phyloP scores from a whole-genome alignment of 2,797 vertebrate species.

The Lepidocolaptes lacrymiger region DNA sequence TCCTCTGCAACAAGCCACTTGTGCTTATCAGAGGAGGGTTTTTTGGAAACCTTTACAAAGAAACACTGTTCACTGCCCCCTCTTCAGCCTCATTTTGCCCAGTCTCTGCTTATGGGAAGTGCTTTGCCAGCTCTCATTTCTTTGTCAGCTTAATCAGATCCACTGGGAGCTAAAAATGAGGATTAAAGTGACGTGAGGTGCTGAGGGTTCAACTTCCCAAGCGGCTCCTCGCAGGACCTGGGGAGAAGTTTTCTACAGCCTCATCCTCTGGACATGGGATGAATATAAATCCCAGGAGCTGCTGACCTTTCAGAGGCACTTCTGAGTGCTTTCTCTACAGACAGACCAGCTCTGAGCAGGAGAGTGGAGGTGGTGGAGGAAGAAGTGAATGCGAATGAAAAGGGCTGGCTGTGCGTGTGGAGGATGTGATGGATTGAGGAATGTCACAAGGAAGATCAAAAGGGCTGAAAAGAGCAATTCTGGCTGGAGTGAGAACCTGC shows the following conservation, averaged over 20 bases:
- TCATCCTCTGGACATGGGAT: neutral
- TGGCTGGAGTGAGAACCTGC: neutral
- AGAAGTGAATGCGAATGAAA: neutral
- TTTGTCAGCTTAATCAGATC: constrained; percentile 56
- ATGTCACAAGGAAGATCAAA: neutral
- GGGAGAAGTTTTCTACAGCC: neutral
- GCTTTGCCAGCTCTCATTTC: constrained; percentile 32
- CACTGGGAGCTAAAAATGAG: constrained; percentile 22
- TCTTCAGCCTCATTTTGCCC: constrained; percentile 3
- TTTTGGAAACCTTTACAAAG: constrained; percentile 15
- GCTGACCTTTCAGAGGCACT: neutral
- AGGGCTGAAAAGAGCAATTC: neutral
- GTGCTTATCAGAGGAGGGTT: neutral
- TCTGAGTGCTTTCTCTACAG: neutral
- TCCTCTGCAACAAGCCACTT: constrained; percentile 1
- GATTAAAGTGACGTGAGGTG: constrained; percentile 8
- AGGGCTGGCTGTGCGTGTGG: neutral
- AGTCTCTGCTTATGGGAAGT: neutral
- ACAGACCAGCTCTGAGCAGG: neutral
- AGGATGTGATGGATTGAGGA: neutral
- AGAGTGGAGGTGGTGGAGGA: neutral
- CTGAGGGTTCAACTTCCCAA: constrained; percentile 9
- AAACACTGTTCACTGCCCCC: neutral
- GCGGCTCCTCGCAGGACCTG: neutral
- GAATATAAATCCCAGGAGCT: neutral